Conservation (phyloP, 1,140 invertebrate species). For the Drosophila nigromelanica region DNA sequence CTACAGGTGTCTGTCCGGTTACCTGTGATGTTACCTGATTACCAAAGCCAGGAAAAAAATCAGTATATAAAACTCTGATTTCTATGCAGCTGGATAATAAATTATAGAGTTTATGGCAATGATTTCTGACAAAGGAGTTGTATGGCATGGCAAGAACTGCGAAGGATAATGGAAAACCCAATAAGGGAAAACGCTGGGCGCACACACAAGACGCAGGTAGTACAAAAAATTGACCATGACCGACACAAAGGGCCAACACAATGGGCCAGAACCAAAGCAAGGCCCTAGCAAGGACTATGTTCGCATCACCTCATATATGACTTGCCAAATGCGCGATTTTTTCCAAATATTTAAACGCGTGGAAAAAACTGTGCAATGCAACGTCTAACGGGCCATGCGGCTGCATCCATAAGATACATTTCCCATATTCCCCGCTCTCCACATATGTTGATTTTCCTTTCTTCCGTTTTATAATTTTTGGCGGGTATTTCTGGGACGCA, state of each 20-base stretch:
- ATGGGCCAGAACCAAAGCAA: constrained; percentile 27
- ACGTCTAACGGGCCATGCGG: constrained; percentile 49
- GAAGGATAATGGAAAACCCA: constrained; percentile 67
- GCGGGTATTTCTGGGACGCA: constrained; percentile 58
- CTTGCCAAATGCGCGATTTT: constrained; percentile 68
- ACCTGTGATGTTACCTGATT: constrained; percentile 3
- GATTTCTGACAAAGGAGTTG: constrained; percentile 51
- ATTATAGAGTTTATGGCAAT: constrained; percentile 71
- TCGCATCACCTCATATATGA: constrained; percentile 38
- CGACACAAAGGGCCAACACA: constrained; percentile 52
- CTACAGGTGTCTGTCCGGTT: constrained; percentile 58
- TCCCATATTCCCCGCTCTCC: constrained; percentile 5
- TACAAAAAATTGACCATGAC: constrained; percentile 45
- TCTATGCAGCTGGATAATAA: constrained; percentile 70
- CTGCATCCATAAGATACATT: constrained; percentile 46
- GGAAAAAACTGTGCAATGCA: constrained; percentile 45
- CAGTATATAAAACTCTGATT: constrained; percentile 40
- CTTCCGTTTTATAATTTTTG: constrained; percentile 43
- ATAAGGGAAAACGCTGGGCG: constrained; percentile 48
- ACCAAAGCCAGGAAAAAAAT: neutral
- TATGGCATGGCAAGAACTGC: constrained; percentile 33
- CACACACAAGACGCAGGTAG: neutral
- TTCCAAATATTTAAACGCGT: constrained; percentile 32
- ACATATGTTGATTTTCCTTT: constrained; percentile 60
- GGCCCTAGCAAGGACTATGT: constrained; percentile 6